Conservation (phyloP, 2,113 vertebrate genomes). For the Paramisgurnus dabryanus region DNA sequence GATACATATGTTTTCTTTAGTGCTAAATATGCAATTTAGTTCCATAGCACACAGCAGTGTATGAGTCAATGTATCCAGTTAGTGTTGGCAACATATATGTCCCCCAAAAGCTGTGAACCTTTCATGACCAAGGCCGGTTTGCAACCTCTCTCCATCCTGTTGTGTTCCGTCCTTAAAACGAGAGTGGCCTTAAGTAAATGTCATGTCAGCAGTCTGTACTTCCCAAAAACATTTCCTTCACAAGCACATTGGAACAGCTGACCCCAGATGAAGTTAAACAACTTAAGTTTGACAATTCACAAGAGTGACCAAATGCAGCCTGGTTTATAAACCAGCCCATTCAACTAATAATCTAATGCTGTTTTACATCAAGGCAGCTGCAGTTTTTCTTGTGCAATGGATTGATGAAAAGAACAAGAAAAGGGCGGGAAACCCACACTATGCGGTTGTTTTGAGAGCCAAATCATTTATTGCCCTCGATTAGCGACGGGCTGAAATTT, state of each 20-base stretch:
- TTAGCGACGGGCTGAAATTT: constrained; percentile 77
- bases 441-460: constrained; percentile 68
- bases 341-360: constrained; percentile 30
- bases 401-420: constrained; percentile 58
- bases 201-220: constrained; percentile 75
- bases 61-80: constrained; percentile 54
- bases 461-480: constrained; percentile 74
- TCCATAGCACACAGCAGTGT: constrained; percentile 36
- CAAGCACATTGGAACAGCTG: constrained; percentile 55
- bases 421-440: constrained; percentile 63
- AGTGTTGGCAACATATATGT: constrained; percentile 46
- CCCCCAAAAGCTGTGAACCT: constrained; percentile 42
- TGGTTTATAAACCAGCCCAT: constrained; percentile 61
- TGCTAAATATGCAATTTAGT: constrained; percentile 43
- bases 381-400: constrained; percentile 30
- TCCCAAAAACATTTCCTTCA: constrained; percentile 68
- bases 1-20: constrained; percentile 42
- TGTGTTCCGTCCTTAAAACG: constrained; percentile 64
- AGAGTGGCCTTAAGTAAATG: constrained; percentile 59
- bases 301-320: constrained; percentile 62
- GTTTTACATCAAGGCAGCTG: constrained; percentile 48
- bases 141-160: constrained; percentile 66
- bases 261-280: constrained; percentile 63
- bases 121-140: constrained; percentile 45
- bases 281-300: constrained; percentile 59